Base-by-base conservation (phyloP, 53 echinoderm and acorn worm genomes). In the Antedon mediterranea region DNA sequence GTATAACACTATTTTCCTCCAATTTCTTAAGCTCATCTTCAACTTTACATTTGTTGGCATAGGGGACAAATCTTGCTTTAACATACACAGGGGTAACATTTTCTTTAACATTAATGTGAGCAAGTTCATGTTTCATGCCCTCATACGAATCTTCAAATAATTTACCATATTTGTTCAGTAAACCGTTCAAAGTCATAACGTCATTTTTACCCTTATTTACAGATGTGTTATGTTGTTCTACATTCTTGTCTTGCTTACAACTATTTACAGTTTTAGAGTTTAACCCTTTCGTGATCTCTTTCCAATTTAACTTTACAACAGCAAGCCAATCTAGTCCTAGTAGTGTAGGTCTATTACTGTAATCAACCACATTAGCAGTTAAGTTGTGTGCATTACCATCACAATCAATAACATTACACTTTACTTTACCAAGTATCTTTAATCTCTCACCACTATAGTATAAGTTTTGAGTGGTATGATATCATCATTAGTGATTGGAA, bases 321-420 rank as follows among this genome's bases (percentile, higher is more conserved):
- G 37, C 13, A 28, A 89, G 77, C 89, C 89, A 85, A 43, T 89
- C 75, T n/a, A 72, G 70, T 26, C 89, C 89, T 29, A 88, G 31
- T 20, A 88, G 43, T 0, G 75, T 43, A 6, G 78, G 84, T 30
- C 78, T 77, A 27, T 88, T 82, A 20, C 31, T 72, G 30, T 78
- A 76, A 18, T 72, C 57, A 20, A 71, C 86, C 20, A 85, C 83
- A 28, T 57, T 57, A 57, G 57, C 57, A 57, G 15, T 57, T 57
- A 57, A 18, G 20, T 57, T 23, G 23, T 57, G 57, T 57, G 23
- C 1, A 3, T 8, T 57, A 2, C 23, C 23, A 8, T 11, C 14
- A 15, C 23, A 18, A 26, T 57, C 57, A 57, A 57, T 23, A 57
- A 57, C 57, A 8, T 57, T 18, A 57, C 57, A 57, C 20, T 57